Percentiles rank a stretch among this genome's conserved stretches.
phyloP scores from a whole-genome alignment of 2,888 invertebrate species.

The Aleiodes testaceus region DNA sequence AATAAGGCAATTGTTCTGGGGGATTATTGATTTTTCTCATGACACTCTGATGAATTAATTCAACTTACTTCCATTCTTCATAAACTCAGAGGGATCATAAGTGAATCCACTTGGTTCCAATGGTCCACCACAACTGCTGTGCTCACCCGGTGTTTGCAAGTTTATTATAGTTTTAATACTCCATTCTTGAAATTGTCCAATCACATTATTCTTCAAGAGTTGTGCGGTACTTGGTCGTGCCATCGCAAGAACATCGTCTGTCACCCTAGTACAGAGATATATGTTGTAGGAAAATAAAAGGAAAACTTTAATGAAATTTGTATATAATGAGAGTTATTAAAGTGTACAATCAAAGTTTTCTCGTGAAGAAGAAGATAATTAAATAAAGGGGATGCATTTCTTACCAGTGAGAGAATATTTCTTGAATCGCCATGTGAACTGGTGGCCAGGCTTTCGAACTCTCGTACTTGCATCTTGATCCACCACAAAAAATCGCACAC shows the following conservation, averaged over 20 bases:
- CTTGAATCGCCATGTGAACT: slow-evolving; percentile 82
- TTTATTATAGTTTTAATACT: slow-evolving; percentile 89
- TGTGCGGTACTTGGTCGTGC: slow-evolving; percentile 85
- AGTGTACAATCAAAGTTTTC: slow-evolving; percentile 11
- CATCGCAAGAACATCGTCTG: slow-evolving; percentile 91
- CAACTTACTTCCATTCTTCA: slow-evolving; percentile 86
- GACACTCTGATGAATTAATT: not conserved
- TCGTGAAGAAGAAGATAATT: not conserved
- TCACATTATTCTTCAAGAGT: slow-evolving; percentile 84
- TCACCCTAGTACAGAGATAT: slow-evolving; percentile 79
- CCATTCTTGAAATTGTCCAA: slow-evolving; percentile 86
- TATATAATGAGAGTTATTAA: slow-evolving; percentile 11
- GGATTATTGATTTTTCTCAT: too few relatives aligned
- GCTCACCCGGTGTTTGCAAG: slow-evolving; percentile 88
- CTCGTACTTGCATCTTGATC: slow-evolving; percentile 87
- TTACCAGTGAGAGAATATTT: slow-evolving; percentile 90
- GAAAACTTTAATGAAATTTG: slow-evolving; percentile 33
- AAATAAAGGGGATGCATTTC: slow-evolving; percentile 49
- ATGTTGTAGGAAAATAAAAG: not conserved
- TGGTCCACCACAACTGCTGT: slow-evolving; percentile 88
- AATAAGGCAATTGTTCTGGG: not conserved
- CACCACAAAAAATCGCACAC: slow-evolving; percentile 90
- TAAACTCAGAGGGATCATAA: slow-evolving; percentile 87
- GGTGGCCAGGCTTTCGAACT: slow-evolving; percentile 78
- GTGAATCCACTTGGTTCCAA: slow-evolving; percentile 87